Evolutionary conservation across 2,797 vertebrate genomes (phyloP), one percentile per base, ranked within the genome.

Genomic region (Hoplostethus mediterraneus): DNA sequence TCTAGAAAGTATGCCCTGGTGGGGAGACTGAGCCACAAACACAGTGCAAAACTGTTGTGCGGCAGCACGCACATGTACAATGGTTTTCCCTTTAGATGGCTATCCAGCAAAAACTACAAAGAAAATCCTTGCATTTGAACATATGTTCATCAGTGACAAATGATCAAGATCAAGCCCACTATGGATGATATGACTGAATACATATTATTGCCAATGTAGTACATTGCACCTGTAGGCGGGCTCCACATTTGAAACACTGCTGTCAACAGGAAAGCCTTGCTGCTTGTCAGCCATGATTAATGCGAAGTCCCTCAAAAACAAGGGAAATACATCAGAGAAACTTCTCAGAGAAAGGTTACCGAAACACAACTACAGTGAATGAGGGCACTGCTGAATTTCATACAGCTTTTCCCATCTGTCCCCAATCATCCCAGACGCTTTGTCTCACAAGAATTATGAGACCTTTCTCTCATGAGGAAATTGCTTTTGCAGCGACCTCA

Each of bases 231-330:
- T 71, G 70, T 63, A 72, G 82, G 76, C 63, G 49, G 68, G 28
- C 62, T 66, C 36, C 66, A 64, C 67, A 71, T 78, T 71, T 71
- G 78, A 85, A 82, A 81, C 79, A 60, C 51, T 64, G 75, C 51
- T 38, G 75, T 88, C 85, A 85, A 85, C 76, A 75, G 71, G 74
- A 89, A 82, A 79, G 71, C 73, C 79, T 47, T 71, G 69, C 80
- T 80, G 77, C 80, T 78, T 91, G 90, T 89, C 87, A 84, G 21
- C 76, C 53, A 7, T 88, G 90, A 92, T 91, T 86, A 90, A 92
- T 89, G 87, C 70, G 72, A 82, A 83, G 79, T 83, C 83, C 74
- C 80, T 87, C 78, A 77, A 79, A 88, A 86, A 87, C 73, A 79
- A 68, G 33, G 68, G 77, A 85, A 89, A 88, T 90, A 69, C 82